Evolutionary conservation across 2,113 vertebrate genomes (phyloP).

Genomic region (Mungos mungo): DNA sequence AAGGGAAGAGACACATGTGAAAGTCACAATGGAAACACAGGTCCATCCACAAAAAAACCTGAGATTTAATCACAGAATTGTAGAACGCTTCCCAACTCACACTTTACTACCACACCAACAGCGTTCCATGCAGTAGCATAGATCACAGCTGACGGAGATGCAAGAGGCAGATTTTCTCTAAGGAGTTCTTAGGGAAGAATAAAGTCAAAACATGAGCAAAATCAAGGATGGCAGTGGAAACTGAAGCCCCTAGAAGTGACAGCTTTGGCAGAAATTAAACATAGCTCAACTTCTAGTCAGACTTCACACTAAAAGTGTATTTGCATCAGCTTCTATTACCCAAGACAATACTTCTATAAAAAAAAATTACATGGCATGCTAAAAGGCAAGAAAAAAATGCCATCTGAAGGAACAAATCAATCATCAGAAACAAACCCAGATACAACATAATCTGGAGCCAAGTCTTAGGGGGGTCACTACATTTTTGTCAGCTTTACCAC

Average conservation of each 20-base stretch:
- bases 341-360: neutral
- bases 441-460: neutral
- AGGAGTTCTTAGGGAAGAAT: neutral
- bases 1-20: neutral
- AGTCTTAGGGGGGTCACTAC: neutral
- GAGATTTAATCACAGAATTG: neutral
- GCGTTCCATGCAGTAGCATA: neutral
- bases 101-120: neutral
- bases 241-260: neutral
- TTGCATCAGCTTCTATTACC: neutral
- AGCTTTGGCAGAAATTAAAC: neutral
- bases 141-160: neutral
- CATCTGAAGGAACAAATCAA: neutral
- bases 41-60: neutral
- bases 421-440: neutral
- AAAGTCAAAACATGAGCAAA: neutral
- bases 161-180: neutral
- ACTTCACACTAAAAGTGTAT: neutral
- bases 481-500: neutral
- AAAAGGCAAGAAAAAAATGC: neutral
- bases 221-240: neutral
- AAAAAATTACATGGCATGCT: neutral
- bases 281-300: neutral
- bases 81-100: neutral
- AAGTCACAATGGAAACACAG: neutral